Base-by-base conservation (phyloP, 2,113 vertebrate species). In the Leuciscus idus region DNA sequence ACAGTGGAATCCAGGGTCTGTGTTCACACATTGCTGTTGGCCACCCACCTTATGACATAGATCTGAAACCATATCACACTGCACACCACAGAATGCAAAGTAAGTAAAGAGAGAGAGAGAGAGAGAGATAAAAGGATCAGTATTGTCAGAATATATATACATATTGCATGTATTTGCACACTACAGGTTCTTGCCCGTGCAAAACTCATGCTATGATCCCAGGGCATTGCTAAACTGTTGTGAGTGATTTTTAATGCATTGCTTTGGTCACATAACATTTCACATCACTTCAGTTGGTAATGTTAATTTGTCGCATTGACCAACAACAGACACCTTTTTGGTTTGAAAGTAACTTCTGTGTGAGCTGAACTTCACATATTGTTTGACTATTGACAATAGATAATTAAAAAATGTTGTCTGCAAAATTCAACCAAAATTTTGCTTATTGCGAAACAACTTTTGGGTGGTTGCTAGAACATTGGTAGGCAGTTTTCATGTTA, bases 1-100 rank as follows among this genome's bases (percentile, higher is more conserved):
- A 85, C 98, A 99, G 91, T 98, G 96, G 92, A 96, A 99, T 36
- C 98, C 98, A 0, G 98, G 98, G 80, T 97, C 94, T n/a, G 97
- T 98, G 93, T 99, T 99, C 89, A 98, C 91, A 82, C 98, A 99
- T 81, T 95, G 95, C 75, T 95, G 95, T 23, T 94, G 91, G 81
- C 95, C 96, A 86, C 94, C 93, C 64, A 93, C 91, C 48, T 94
- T 92, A 92, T 96, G 96, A 93, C 98, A 99, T 89, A 96, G 91
- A 36, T 95, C 96, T 30, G 94, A 89, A 55, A 97, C 96, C 92
- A 98, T 95, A 13, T 96, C 93, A 84, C 98, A 99, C 98, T 99
- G 92, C 1, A 75, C 2, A 86, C 62, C 23, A 19, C 36, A 72
- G 26, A 5, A 62, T n/a, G 30, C 36, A 8, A n/a, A 50, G 7